Percentiles rank a stretch among this genome's conserved stretches.
phyloP scores from a whole-genome alignment of 2,888 invertebrate species.

The Tetrapedia diversipes region DNA sequence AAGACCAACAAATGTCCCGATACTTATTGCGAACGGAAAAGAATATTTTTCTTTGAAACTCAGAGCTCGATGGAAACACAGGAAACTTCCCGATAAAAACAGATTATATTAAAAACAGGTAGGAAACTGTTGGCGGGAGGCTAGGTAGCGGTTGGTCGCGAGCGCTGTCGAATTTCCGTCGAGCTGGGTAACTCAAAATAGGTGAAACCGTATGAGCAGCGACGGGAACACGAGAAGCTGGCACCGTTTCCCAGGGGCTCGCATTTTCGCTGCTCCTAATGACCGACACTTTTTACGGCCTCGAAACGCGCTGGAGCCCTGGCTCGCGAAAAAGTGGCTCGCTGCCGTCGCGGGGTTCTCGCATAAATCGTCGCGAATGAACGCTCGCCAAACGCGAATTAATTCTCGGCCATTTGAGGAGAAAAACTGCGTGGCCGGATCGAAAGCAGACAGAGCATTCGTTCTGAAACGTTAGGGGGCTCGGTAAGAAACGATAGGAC shows the following conservation, averaged over 20 bases:
- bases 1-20: too few species aligned
- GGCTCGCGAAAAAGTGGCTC: constrained; percentile 18
- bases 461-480: too few species aligned
- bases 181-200: too few species aligned
- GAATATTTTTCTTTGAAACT: too few species aligned
- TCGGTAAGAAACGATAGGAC: too few species aligned
- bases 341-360: constrained; percentile 24
- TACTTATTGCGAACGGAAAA: too few species aligned
- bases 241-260: constrained; percentile 15
- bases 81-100: too few species aligned
- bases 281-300: constrained; percentile 38
- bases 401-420: constrained; percentile 30
- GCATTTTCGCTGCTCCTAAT: constrained; percentile 33
- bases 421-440: constrained; percentile 1
- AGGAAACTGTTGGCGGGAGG: too few species aligned
- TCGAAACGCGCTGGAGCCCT: constrained; percentile 1
- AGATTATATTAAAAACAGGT: too few species aligned
- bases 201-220: neutral
- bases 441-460: constrained; percentile 20
- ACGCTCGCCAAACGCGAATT: constrained; percentile 39
- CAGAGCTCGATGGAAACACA: too few species aligned
- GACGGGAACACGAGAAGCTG: constrained; percentile 8
- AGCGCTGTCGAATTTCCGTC: neutral
- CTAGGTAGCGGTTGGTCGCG: too few species aligned
- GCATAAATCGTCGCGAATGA: constrained; percentile 33